phyloP scores from a whole-genome alignment of 37 sponge, comb jelly and placozoan species.

The Lycopodina hypogea region DNA sequence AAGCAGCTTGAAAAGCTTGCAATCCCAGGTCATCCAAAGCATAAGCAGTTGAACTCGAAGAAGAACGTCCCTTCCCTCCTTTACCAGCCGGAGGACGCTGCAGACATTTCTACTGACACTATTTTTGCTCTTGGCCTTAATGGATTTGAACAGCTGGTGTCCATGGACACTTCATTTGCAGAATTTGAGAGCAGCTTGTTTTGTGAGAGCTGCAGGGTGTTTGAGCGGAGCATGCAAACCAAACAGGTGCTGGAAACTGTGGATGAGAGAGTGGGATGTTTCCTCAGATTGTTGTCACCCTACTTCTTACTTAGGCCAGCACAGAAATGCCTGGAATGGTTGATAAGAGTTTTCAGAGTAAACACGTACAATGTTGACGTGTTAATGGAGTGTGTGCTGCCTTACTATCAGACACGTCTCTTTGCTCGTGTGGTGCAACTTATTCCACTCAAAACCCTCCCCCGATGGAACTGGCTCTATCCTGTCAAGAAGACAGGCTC shows the following conservation, averaged over 20 bases:
- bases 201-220: conserved; percentile 55
- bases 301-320: conserved; percentile 84
- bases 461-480: conserved; percentile 86
- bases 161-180: conserved; percentile 56
- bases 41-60: conserved; percentile 40
- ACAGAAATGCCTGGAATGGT: conserved; percentile 94
- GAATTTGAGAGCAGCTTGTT: conserved; percentile 70
- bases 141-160: conserved; percentile 88
- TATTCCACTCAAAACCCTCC: conserved; percentile 63
- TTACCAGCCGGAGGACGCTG: conserved; percentile 66
- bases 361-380: conserved; percentile 72
- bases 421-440: conserved; percentile 87
- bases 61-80: conserved; percentile 70
- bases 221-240: conserved; percentile 65
- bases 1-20: conserved; percentile 67
- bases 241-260: conserved; percentile 47
- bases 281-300: conserved; percentile 75
- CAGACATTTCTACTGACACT: conserved; percentile 55
- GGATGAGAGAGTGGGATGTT: conserved; percentile 50
- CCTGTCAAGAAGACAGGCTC: conserved; percentile 61
- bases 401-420: conserved; percentile 85
- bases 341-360: conserved; percentile 71
- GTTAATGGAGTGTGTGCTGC: conserved; percentile 87
- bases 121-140: conserved; percentile 65
- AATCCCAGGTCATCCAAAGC: conserved; percentile 71